Conservation (phyloP, 2,113 vertebrate species). For the Tupaia chinensis region DNA sequence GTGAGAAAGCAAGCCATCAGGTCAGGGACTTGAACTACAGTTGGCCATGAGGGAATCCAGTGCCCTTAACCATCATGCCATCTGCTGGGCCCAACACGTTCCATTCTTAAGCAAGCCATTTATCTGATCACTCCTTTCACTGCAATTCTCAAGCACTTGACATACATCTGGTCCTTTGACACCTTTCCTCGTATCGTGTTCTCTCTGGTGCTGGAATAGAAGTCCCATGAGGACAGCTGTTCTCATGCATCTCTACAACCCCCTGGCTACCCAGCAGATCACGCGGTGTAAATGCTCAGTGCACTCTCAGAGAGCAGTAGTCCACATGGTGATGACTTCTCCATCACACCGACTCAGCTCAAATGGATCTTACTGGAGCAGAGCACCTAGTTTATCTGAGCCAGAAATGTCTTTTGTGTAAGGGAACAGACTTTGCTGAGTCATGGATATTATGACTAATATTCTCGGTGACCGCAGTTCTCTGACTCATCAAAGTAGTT, state of each 20-base stretch:
- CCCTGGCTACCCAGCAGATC: fast-evolving
- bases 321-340: not conserved
- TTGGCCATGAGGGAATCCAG: no score
- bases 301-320: fast-evolving
- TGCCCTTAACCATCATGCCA: no score
- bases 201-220: fast-evolving
- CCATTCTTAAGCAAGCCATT: not conserved
- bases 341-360: not conserved
- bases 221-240: fast-evolving
- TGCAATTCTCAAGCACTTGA: not conserved
- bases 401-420: not conserved
- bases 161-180: not conserved
- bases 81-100: no score
- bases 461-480: not conserved
- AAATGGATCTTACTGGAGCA: not conserved
- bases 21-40: no score
- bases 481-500: not conserved
- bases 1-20: no score
- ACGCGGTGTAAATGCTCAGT: no score
- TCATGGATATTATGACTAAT: not conserved
- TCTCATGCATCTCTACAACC: not conserved
- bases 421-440: not conserved
- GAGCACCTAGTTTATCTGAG: not conserved
- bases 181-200: not conserved
- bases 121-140: fast-evolving